phyloP scores from a whole-genome alignment of 2,113 vertebrate species.

The Zootoca vivipara region DNA sequence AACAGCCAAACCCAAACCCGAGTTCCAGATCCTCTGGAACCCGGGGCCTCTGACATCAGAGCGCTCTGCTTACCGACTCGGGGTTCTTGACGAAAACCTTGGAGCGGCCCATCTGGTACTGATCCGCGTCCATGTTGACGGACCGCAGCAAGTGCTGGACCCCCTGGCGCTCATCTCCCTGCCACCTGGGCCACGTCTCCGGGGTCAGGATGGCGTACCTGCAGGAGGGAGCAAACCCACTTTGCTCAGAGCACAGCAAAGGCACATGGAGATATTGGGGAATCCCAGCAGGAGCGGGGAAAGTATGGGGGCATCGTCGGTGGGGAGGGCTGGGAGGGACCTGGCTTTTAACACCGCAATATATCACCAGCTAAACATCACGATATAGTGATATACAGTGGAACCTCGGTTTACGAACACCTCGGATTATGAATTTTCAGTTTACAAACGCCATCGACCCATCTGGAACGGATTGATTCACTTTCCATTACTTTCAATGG shows the following conservation, averaged over 20 bases:
- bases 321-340: no score
- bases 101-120: conserved; percentile 94
- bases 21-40: neutral
- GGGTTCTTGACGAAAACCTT: conserved; percentile 97
- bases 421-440: no score
- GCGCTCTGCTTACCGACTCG: conserved; percentile 83
- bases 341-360: no score
- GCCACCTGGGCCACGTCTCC: conserved; percentile 91
- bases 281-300: neutral
- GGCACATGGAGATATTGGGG: no score
- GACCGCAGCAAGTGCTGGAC: conserved; percentile 91
- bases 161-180: conserved; percentile 86
- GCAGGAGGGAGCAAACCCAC: neutral
- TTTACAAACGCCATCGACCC: no score
- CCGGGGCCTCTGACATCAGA: no score
- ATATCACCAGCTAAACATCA: no score
- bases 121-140: conserved; percentile 94
- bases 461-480: no score
- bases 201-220: conserved; percentile 94
- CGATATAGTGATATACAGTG: no score
- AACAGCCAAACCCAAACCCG: neutral
- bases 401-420: no score
- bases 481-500: no score
- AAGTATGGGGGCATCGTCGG: no score
- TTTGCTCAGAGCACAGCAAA: neutral